Evolutionary conservation across 2,113 vertebrate species (phyloP).

Genomic region (Ardeotis arabs): DNA sequence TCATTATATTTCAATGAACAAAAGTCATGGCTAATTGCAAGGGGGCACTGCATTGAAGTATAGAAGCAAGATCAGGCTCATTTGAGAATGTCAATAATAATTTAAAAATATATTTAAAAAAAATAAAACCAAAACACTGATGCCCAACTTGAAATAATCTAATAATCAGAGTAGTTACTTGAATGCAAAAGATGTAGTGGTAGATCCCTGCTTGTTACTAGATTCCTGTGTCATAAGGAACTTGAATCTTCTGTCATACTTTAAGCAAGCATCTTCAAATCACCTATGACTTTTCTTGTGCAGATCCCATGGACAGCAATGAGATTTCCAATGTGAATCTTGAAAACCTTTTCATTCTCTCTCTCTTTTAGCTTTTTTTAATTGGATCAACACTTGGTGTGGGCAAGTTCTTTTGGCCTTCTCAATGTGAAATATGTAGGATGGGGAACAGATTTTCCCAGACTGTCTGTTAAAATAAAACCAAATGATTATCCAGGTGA

Average conservation of each 20-base stretch:
- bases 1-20: neutral
- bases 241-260: neutral
- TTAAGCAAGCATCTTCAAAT: neutral
- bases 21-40: neutral
- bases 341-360: neutral
- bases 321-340: neutral
- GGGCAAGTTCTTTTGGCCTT: neutral
- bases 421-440: neutral
- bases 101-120: neutral
- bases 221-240: neutral
- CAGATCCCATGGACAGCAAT: neutral
- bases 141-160: neutral
- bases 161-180: neutral
- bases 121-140: fast-evolving
- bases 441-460: neutral
- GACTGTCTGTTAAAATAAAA: neutral
- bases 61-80: neutral
- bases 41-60: neutral
- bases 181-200: neutral
- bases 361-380: neutral
- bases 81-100: neutral
- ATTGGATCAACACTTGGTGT: neutral
- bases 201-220: neutral
- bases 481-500: neutral
- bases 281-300: neutral